Percentiles rank a stretch among this genome's conserved stretches.
Conservation (phyloP, 2,113 vertebrate species). For the Octodon degus region DNA sequence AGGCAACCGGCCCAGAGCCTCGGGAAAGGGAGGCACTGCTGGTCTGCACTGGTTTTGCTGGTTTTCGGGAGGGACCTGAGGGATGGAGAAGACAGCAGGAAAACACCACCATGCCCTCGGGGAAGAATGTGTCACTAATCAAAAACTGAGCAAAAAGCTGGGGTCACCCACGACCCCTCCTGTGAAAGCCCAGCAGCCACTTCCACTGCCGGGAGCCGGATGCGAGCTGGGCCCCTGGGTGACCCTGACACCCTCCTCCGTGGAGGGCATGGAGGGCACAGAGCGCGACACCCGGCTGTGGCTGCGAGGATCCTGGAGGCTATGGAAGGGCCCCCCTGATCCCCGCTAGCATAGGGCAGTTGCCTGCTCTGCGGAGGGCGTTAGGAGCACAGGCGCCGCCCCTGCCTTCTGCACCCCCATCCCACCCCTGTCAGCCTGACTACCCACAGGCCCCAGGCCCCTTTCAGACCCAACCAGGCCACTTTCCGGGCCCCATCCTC, state of each 20-base stretch:
- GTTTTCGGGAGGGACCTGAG: not conserved
- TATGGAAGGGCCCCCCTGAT: not conserved
- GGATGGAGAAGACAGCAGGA: not conserved
- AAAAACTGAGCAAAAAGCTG: not conserved
- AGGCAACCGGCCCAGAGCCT: not conserved
- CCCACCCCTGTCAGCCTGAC: not conserved
- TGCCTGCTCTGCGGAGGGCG: not conserved
- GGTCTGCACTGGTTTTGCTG: no score
- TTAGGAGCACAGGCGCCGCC: not conserved
- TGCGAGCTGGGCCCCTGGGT: not conserved
- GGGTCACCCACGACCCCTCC: not conserved
- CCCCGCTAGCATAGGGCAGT: not conserved
- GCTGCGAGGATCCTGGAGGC: no score
- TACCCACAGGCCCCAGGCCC: not conserved
- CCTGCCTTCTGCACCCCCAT: not conserved
- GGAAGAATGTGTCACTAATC: not conserved
- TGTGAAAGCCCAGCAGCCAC: not conserved
- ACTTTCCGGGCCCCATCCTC: not conserved
- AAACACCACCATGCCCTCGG: no score
- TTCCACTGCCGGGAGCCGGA: not conserved
- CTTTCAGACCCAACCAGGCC: not conserved
- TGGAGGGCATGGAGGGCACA: not conserved
- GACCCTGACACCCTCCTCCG: not conserved
- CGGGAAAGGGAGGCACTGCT: not conserved
- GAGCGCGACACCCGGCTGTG: no score